Percentiles rank a stretch among this genome's conserved stretches.
These are phyloP conservation scores for Elysia crispata DNA, from an alignment of 2,888 invertebrate species.

Conservation along the genomic window DNA sequence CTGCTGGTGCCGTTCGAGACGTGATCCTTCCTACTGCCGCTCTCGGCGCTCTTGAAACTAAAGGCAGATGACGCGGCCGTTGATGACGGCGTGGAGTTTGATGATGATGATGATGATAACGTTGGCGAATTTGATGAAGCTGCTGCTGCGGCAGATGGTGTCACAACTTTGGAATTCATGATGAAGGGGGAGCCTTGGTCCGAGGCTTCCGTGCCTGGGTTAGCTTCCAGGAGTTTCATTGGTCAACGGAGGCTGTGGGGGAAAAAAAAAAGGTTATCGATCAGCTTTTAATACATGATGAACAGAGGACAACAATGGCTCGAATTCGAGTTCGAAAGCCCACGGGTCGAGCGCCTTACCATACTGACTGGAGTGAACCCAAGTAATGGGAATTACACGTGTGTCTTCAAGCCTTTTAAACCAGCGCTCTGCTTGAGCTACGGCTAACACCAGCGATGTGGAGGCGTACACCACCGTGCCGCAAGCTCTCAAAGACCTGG, in stretches of 20 bases:
- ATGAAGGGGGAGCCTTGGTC: neutral
- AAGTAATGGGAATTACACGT: no score
- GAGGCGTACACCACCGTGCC: no score
- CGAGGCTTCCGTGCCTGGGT: constrained; percentile 27
- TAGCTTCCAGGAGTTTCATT: constrained; percentile 46
- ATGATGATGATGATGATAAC: neutral
- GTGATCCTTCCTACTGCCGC: neutral
- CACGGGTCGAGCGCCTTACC: no score
- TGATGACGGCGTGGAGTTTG: neutral
- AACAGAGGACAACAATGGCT: no score
- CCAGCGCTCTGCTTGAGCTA: no score
- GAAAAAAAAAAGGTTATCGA: no score
- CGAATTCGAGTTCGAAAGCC: no score
- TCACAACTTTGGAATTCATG: neutral
- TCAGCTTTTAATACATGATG: no score
- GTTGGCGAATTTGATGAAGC: neutral
- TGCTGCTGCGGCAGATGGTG: neutral
- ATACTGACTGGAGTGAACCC: no score
- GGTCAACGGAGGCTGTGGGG: neutral
- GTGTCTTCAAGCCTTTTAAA: no score
- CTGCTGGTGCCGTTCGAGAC: neutral
- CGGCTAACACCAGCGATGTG: no score
- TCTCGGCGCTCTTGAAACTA: neutral
- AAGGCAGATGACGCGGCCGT: neutral
- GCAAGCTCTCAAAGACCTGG: no score